phyloP scores from a whole-genome alignment of 2,888 invertebrate genomes.

The Cacoxenus indagator region DNA sequence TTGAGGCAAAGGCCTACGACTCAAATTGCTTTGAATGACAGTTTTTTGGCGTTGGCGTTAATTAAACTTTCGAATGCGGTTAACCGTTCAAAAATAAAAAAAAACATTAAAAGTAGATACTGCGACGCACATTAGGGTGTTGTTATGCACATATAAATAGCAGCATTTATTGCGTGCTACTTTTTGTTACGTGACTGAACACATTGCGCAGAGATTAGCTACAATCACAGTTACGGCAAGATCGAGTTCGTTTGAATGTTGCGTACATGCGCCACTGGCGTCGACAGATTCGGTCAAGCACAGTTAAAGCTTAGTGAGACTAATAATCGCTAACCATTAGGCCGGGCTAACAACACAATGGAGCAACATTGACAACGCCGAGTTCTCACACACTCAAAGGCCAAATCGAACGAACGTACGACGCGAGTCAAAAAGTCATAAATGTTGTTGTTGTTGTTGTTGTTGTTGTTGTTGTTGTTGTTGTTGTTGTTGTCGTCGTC shows the following conservation, averaged over 20 bases:
- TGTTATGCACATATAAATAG: constrained; percentile 22
- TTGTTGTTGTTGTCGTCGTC: constrained; percentile 39
- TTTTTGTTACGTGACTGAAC: constrained; percentile 61
- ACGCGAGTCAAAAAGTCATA: constrained; percentile 16
- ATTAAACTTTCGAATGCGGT: too few species aligned
- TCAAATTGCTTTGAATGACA: background rate
- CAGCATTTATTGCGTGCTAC: background rate
- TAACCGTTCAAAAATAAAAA: too few species aligned
- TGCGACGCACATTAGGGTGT: too few species aligned
- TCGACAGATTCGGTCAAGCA: constrained; percentile 62
- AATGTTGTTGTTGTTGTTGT: constrained; percentile 3
- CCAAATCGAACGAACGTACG: background rate
- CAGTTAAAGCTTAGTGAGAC: constrained; percentile 51
- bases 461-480: constrained; percentile 28
- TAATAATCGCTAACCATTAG: constrained; percentile 26
- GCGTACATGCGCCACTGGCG: constrained; percentile 54
- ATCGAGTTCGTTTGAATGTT: constrained; percentile 21
- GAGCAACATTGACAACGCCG: constrained; percentile 32
- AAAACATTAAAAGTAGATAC: too few species aligned
- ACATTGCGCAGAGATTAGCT: constrained; percentile 57
- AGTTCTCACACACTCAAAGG: constrained; percentile 6
- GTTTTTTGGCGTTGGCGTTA: background rate
- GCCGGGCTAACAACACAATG: constrained; percentile 47
- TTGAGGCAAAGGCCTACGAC: background rate
- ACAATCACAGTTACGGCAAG: background rate